These are phyloP conservation scores for Catonia carolina DNA, from an alignment of 2,888 invertebrate species.

Conservation along the genomic window DNA sequence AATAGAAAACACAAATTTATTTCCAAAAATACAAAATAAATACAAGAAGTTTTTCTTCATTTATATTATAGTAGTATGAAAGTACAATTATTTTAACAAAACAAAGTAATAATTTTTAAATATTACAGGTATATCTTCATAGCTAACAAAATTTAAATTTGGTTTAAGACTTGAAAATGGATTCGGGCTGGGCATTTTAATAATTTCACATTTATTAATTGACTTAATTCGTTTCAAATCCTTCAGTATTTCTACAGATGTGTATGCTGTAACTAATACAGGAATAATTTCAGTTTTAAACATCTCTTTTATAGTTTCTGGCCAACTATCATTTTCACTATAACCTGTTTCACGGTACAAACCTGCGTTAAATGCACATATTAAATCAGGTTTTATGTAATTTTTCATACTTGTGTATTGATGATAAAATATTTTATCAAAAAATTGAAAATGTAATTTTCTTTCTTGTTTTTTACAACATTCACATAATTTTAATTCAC, in stretches of 20 bases:
- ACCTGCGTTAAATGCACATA: conserved; percentile 66
- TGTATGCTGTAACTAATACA: conserved; percentile 60
- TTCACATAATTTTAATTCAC: conserved; percentile 43
- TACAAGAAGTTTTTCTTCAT: too few species aligned
- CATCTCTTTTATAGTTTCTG: conserved; percentile 53
- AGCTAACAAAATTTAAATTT: conserved; percentile 67
- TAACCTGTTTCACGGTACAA: conserved; percentile 60
- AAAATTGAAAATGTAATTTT: conserved; percentile 49
- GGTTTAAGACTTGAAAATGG: conserved; percentile 62
- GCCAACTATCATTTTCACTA: conserved; percentile 60
- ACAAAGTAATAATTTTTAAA: conserved; percentile 59
- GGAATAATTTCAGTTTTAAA: conserved; percentile 49
- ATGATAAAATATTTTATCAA: conserved; percentile 41
- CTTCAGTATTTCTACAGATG: conserved; percentile 56
- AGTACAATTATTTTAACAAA: neutral
- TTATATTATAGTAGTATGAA: too few species aligned
- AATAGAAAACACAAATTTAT: too few species aligned
- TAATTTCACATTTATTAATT: conserved; percentile 45
- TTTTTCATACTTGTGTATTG: conserved; percentile 34
- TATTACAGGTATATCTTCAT: conserved; percentile 60
- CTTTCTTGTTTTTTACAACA: conserved; percentile 48
- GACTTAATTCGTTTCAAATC: conserved; percentile 55
- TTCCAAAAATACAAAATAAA: too few species aligned
- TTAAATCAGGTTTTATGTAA: conserved; percentile 40
- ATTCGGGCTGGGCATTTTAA: conserved; percentile 53